A percentile compares a stretch with the other conserved stretches of the same genome.
These are phyloP conservation scores for Parascotia fuliginaria DNA, from an alignment of 2,888 invertebrate genomes.

Conservation along the genomic window DNA sequence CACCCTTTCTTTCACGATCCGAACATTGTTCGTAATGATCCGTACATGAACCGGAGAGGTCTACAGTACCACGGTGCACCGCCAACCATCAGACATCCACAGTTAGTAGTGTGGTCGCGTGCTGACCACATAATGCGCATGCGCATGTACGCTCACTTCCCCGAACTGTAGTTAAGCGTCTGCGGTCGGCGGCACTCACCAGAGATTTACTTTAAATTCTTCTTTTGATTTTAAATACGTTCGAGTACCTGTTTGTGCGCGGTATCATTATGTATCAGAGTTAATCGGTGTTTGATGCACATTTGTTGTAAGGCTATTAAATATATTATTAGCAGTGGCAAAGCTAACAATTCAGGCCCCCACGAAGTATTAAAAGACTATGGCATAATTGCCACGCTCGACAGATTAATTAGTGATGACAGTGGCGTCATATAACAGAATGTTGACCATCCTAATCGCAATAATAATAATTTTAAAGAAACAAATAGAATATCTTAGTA, in stretches of 20 bases:
- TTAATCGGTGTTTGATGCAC: too few species aligned
- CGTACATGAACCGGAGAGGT: not conserved
- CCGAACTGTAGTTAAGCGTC: not conserved
- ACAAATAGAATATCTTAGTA: too few species aligned
- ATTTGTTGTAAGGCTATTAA: too few species aligned
- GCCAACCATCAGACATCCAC: not conserved
- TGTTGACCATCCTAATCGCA: too few species aligned
- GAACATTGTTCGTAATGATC: not conserved
- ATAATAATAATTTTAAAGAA: too few species aligned
- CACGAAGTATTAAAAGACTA: too few species aligned
- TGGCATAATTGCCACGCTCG: too few species aligned
- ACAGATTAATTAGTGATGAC: too few species aligned
- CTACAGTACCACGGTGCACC: not conserved
- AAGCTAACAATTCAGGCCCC: too few species aligned
- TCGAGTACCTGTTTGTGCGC: not conserved
- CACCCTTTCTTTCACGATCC: not conserved
- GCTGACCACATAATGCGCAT: conserved; percentile 10
- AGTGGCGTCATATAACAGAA: too few species aligned
- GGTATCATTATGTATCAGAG: too few species aligned
- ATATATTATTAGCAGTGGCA: too few species aligned
- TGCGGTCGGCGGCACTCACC: conserved; percentile 2
- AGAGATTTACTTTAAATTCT: conserved; percentile 7
- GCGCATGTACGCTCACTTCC: conserved; percentile 7
- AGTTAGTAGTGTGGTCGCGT: conserved; percentile 3
- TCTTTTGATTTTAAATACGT: not conserved